Evolutionary conservation across 1,140 invertebrate genomes (phyloP).

Genomic region (Drosophila rufa): DNA sequence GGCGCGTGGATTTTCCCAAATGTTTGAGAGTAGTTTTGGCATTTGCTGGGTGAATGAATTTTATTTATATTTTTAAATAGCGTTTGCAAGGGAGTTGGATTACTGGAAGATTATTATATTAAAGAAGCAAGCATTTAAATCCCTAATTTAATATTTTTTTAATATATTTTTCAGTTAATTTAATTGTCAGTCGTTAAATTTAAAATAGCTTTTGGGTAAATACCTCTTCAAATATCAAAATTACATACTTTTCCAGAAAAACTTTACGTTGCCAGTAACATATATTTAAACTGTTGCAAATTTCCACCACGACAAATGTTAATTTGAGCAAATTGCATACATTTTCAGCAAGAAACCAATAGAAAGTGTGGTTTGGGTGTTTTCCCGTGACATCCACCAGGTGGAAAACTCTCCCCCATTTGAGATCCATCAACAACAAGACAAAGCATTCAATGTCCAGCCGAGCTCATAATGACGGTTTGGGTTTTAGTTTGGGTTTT

Average conservation of each 20-base stretch:
- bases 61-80: slow-evolving; percentile 7
- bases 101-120: neutral
- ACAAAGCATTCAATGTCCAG: slow-evolving; percentile 25
- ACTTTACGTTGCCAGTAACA: neutral
- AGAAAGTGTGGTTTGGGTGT: slow-evolving; percentile 25
- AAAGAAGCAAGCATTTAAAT: too few relatives aligned
- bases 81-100: neutral
- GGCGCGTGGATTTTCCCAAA: slow-evolving; percentile 43
- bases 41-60: neutral
- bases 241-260: neutral
- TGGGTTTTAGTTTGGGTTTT: slow-evolving; percentile 37
- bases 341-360: neutral
- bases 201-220: neutral
- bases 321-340: slow-evolving; percentile 7
- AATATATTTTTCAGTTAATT: too few relatives aligned
- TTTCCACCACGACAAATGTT: neutral
- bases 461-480: slow-evolving; percentile 72
- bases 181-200: neutral
- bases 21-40: neutral
- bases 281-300: slow-evolving; percentile 3
- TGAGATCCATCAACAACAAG: slow-evolving; percentile 44
- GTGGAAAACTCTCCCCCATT: slow-evolving; percentile 42
- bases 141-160: neutral
- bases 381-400: slow-evolving; percentile 22
- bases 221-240: neutral